These are phyloP conservation scores for Omphaloscelis lunosa DNA, from an alignment of 2,888 invertebrate genomes.

Conservation along the genomic window DNA sequence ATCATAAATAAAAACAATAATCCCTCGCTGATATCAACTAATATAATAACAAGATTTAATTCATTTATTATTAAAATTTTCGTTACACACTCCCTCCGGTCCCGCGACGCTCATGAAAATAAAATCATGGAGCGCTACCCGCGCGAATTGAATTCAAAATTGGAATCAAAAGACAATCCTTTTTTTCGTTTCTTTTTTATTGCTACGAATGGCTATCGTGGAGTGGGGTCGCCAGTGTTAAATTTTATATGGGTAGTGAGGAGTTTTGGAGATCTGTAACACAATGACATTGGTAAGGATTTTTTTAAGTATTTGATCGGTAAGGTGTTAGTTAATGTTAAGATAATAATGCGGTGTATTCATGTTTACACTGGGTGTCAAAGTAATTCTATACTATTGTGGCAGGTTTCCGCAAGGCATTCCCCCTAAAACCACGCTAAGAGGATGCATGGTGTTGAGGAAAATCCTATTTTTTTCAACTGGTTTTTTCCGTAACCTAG, in stretches of 20 bases:
- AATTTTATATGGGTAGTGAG: slow-evolving; percentile 84
- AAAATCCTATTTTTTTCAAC: no score
- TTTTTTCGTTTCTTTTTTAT: slow-evolving; percentile 83
- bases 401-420: not conserved
- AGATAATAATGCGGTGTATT: slow-evolving; percentile 15
- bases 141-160: slow-evolving; percentile 89
- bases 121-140: slow-evolving; percentile 89
- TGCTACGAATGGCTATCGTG: slow-evolving; percentile 82
- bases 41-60: slow-evolving; percentile 79
- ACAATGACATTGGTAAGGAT: slow-evolving; percentile 60
- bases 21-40: slow-evolving; percentile 75
- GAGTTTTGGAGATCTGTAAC: slow-evolving; percentile 67
- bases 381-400: not conserved
- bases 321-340: slow-evolving; percentile 45
- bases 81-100: slow-evolving; percentile 74
- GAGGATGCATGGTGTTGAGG: not conserved
- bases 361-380: not conserved
- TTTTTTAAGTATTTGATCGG: slow-evolving; percentile 52
- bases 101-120: slow-evolving; percentile 89
- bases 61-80: slow-evolving; percentile 85
- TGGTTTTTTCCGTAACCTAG: not conserved
- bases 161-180: slow-evolving; percentile 89
- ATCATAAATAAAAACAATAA: slow-evolving; percentile 73
- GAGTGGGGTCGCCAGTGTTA: slow-evolving; percentile 80
- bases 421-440: not conserved